These are phyloP conservation scores for Basileuterus tristriatus DNA, from an alignment of 2,797 vertebrate genomes.

Conservation along the genomic window DNA sequence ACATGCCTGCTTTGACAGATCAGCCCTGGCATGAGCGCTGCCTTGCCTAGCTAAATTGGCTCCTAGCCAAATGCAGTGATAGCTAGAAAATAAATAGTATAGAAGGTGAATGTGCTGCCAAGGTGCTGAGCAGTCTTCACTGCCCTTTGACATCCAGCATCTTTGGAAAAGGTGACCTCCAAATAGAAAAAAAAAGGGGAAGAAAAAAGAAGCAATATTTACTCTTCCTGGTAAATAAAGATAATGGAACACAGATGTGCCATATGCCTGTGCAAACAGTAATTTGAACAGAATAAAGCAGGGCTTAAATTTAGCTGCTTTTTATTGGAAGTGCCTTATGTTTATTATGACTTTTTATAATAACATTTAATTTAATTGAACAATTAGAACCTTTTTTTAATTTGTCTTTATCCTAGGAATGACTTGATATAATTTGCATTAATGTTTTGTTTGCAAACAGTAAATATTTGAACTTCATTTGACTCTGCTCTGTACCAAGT, in stretches of 20 bases:
- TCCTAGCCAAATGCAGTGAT: not conserved
- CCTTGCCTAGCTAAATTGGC: not conserved
- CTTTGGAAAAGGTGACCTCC: not conserved
- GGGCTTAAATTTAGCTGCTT: not conserved
- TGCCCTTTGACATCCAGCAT: not conserved
- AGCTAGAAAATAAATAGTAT: not conserved
- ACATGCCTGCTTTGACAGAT: conserved; percentile 32
- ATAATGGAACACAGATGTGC: not conserved
- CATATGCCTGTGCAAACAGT: not conserved
- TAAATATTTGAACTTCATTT: conserved; percentile 69
- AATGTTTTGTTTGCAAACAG: conserved; percentile 21
- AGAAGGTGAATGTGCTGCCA: not conserved
- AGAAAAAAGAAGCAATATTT: not conserved
- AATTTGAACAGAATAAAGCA: not conserved
- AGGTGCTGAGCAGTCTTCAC: not conserved
- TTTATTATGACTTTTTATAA: not conserved
- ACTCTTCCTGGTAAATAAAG: not conserved
- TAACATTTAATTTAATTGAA: not conserved
- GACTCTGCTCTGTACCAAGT: not conserved
- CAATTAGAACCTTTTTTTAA: not conserved
- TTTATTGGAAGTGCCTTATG: not conserved
- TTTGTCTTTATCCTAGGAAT: conserved; percentile 28
- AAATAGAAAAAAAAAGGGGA: not conserved
- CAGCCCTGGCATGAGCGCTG: not conserved
- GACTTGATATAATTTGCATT: conserved; percentile 56